A percentile compares a stretch with the other conserved stretches of the same genome.
Conservation (phyloP, 2,113 vertebrate species). For the Epinephelus fuscoguttatus region DNA sequence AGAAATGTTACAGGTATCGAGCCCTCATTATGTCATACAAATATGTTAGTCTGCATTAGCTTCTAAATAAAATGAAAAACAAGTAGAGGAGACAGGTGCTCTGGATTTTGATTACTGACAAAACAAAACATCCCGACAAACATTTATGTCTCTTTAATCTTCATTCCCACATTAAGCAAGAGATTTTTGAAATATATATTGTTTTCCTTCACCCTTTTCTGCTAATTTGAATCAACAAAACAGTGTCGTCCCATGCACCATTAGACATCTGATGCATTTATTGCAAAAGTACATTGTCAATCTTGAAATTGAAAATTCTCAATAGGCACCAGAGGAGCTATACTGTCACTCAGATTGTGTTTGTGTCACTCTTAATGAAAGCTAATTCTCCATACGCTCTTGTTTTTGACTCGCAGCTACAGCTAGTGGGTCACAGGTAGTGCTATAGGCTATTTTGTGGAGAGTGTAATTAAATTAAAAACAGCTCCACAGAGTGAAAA, state of each 20-base stretch:
- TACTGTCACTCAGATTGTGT: background rate
- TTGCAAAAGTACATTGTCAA: background rate
- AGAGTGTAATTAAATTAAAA: constrained; percentile 1
- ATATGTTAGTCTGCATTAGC: background rate
- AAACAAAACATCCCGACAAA: background rate
- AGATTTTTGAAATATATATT: background rate
- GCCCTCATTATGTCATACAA: background rate
- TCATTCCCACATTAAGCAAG: background rate
- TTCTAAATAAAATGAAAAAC: background rate
- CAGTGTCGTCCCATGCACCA: background rate
- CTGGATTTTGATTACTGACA: background rate
- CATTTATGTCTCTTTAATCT: background rate
- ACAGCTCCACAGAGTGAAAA: constrained; percentile 3
- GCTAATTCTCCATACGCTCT: background rate
- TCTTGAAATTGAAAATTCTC: background rate
- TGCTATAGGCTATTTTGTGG: background rate
- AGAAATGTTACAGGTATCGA: background rate
- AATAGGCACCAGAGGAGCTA: background rate
- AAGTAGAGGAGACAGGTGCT: background rate
- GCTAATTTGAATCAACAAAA: background rate
- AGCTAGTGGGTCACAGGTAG: constrained; percentile 11
- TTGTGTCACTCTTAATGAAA: background rate
- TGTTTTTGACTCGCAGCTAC: constrained; percentile 4
- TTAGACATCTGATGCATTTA: background rate
- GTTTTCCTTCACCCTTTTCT: background rate